Conservation (phyloP, 2,797 vertebrate species). For the Cirrhinus molitorella region DNA sequence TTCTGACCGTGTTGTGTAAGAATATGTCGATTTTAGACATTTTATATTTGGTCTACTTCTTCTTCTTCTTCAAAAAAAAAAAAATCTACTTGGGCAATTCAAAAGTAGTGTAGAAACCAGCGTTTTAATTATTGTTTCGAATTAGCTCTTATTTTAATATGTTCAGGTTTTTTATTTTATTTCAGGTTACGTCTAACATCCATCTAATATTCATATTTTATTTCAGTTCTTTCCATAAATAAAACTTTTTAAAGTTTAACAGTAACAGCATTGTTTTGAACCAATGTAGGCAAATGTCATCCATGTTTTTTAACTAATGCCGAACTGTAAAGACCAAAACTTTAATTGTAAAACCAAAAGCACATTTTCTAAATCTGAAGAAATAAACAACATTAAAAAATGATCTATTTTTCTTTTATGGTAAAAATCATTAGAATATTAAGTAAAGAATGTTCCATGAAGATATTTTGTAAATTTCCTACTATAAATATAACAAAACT, state of each 20-base stretch:
- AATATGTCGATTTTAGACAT: background rate
- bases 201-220: background rate
- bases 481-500: too few relatives aligned
- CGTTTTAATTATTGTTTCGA: background rate
- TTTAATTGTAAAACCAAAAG: background rate
- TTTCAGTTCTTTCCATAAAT: background rate
- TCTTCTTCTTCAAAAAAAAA: background rate
- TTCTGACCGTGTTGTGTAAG: background rate
- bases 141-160: background rate
- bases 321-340: background rate
- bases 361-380: background rate
- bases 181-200: background rate
- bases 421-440: too few relatives aligned
- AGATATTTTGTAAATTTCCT: too few relatives aligned
- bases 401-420: too few relatives aligned
- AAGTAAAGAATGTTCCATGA: too few relatives aligned
- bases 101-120: background rate
- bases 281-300: background rate
- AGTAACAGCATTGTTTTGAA: background rate
- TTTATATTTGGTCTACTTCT: background rate
- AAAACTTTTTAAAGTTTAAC: background rate
- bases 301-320: background rate
- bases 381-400: background rate
- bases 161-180: background rate
- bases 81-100: background rate